A percentile compares a stretch with the other conserved stretches of the same genome.
phyloP scores from a whole-genome alignment of 1,140 invertebrate genomes.

The Copidosoma floridanum region DNA sequence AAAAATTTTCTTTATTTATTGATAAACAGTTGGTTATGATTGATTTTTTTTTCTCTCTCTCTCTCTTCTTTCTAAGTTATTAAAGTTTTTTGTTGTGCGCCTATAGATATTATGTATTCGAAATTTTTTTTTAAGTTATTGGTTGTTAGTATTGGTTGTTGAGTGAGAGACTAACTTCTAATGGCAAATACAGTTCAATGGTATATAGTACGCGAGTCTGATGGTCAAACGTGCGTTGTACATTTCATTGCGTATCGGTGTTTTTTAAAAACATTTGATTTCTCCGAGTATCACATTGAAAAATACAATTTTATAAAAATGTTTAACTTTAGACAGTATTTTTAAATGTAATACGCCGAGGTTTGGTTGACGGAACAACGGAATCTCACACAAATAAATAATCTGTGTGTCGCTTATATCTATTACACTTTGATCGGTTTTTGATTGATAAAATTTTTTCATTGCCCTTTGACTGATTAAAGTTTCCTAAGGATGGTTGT shows the following conservation, averaged over 20 bases:
- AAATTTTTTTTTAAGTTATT: too few relatives aligned
- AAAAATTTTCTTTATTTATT: too few relatives aligned
- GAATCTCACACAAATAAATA: constrained; percentile 17
- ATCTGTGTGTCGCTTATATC: constrained; percentile 35
- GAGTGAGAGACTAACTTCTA: neutral
- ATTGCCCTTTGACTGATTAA: neutral
- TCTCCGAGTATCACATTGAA: neutral
- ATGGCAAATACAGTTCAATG: too few relatives aligned
- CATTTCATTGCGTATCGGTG: neutral
- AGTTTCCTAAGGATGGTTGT: neutral
- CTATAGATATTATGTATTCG: too few relatives aligned
- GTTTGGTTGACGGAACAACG: neutral
- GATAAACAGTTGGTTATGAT: too few relatives aligned
- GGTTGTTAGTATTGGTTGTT: neutral
- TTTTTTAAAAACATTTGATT: neutral
- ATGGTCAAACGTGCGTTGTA: neutral
- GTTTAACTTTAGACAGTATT: constrained; percentile 2
- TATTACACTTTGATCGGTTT: constrained; percentile 38
- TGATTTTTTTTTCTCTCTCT: too few relatives aligned
- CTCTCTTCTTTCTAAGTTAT: too few relatives aligned
- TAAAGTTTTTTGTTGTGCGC: too few relatives aligned
- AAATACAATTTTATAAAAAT: too few relatives aligned
- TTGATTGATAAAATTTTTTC: constrained; percentile 2
- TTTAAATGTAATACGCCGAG: constrained; percentile 6
- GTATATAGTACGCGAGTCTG: neutral